Conservation (phyloP, 2,888 invertebrate genomes). For the Drosophila macrospina region DNA sequence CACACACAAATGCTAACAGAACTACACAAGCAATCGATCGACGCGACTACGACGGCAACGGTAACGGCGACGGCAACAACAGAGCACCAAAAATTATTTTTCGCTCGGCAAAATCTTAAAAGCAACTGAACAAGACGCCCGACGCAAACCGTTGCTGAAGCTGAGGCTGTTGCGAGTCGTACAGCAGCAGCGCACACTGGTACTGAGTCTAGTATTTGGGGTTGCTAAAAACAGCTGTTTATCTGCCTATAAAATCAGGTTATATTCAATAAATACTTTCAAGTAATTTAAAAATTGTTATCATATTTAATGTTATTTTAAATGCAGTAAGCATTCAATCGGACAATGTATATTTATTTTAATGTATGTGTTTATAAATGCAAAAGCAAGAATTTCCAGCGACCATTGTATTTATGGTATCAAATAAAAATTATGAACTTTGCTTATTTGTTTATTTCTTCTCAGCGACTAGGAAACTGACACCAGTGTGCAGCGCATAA, state of each 20-base stretch:
- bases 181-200: constrained; percentile 61
- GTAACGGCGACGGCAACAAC: constrained; percentile 14
- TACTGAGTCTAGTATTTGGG: background rate
- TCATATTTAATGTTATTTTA: background rate
- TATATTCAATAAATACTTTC: background rate
- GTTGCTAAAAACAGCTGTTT: constrained; percentile 18
- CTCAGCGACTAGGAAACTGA: background rate
- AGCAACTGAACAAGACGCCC: constrained; percentile 77
- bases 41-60: constrained; percentile 34
- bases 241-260: background rate
- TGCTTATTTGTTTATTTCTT: background rate
- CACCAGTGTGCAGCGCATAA: constrained; percentile 44
- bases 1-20: constrained; percentile 26
- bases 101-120: constrained; percentile 83
- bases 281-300: background rate
- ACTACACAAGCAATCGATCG: constrained; percentile 49
- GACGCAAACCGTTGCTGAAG: constrained; percentile 68
- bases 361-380: too few species aligned
- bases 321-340: background rate
- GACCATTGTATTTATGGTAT: too few species aligned
- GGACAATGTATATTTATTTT: too few species aligned
- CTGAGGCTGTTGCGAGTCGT: constrained; percentile 47
- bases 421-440: background rate
- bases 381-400: too few species aligned
- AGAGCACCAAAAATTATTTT: constrained; percentile 66